Evolutionary conservation across 2,113 vertebrate species (phyloP), one percentile per base, ranked within the genome.

Genomic region (Neolamprologus sp.): DNA sequence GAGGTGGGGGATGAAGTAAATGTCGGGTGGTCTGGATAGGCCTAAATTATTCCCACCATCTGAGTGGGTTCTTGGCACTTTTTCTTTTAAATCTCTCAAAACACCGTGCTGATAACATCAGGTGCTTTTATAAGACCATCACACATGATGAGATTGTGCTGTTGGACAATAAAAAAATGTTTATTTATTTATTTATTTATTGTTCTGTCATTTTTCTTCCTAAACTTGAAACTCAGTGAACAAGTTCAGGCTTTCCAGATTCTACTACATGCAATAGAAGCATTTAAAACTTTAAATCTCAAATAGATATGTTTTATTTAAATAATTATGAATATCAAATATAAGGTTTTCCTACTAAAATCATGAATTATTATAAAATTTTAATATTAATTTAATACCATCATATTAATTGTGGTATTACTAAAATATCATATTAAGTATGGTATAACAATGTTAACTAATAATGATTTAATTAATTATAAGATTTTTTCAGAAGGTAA

Each of bases 21-120:
- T 40, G 85, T 54, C 54, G 87, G 83, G 89, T 68, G 89, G 83
- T 95, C 92, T 96, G 92, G 94, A 92, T 93, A 87, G 92, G 94
- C 95, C 96, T 95, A 94, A 94, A 95, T 96, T 95, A 92, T 97
- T 94, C 97, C 96, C 94, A 96, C 95, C 86, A 91, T 96, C 88
- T 96, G 90, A 95, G 87, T 83, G 93, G 88, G 93, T 85, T 82
- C 81, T 53, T 35, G 79, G 95, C 93, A 89, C 86, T 88, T 84
- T 93, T 94, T 89, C 94, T 97, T 96, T 96, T 95, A 96, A 95
- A 95, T 82, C 93, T 94, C 97, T 9, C 91, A 88, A 95, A 97
- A 96, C 91, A n/a, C 92, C 42, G 90, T 96, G 96, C 96, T 96
- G 97, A 96, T 95, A 93, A 89, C 94, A 95, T 96, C 94, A 87